Base-by-base conservation (phyloP, 2,797 vertebrate species). In the Crenichthys baileyi region DNA sequence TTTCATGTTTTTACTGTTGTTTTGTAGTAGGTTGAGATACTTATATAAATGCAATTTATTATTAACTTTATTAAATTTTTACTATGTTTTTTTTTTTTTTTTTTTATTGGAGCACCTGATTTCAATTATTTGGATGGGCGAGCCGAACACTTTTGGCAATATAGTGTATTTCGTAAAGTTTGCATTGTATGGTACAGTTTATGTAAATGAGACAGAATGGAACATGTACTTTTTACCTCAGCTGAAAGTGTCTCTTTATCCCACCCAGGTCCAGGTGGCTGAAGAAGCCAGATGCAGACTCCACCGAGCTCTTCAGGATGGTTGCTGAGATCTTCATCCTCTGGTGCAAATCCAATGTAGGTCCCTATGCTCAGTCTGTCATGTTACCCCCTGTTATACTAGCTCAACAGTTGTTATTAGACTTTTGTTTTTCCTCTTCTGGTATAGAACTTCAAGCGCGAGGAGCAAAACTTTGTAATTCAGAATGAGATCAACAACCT, bases 401-500 rank as follows among this genome's bases (percentile, higher is more conserved):
- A 31, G 24, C 8, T 26, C 36, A 15, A 7, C 48, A 8, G 6
- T 80, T 2, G 20, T 39, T 12, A n/a, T 13, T 26, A 46, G 16
- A 29, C 16, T 0, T 51, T 0, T 55, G 46, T 53, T 68, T 26
- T 88, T 72, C 77, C 2, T 81, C 5, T 1, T 79, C 53, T 79
- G 12, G 12, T 82, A 68, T 82, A 99, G 98, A 99, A 99, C 94
- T 99, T 99, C 91, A 99, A 99, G 94, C 96, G 98, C 87, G 98
- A 99, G 94, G 98, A 99, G 93, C 98, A 99, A 92, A 99, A 99
- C 95, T 99, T 99, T 96, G 98, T 99, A 87, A 98, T 99, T 93
- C 98, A 99, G 91, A 99, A 99, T 93, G 98, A 99, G 95, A 99
- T 99, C 94, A 99, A 99, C 94, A 99, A 99, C 92, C 93, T 99